Conservation (phyloP, 2,113 vertebrate species). For the Pomatorhinus ruficollis region DNA sequence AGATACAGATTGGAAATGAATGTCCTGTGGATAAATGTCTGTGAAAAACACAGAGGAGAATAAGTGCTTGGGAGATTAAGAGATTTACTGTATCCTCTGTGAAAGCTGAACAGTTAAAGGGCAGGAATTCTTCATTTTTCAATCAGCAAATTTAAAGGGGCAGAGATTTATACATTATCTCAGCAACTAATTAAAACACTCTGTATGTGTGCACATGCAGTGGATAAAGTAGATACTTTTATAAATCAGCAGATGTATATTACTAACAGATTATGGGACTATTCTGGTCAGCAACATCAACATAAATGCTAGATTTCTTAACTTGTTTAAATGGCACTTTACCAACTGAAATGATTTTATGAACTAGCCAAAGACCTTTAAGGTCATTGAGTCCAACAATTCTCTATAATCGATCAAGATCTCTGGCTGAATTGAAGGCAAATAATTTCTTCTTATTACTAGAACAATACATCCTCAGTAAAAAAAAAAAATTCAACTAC, state of each 20-base stretch:
- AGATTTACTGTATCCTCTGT: slow-evolving; percentile 55
- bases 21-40: slow-evolving; percentile 27
- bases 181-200: neutral
- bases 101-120: slow-evolving; percentile 52
- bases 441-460: neutral
- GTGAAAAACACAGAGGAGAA: slow-evolving; percentile 27
- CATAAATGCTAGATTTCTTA: neutral
- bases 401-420: neutral
- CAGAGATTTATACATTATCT: neutral
- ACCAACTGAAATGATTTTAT: too few species aligned
- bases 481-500: neutral
- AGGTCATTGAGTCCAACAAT: neutral
- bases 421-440: neutral
- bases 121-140: slow-evolving; percentile 31
- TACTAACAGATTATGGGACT: neutral
- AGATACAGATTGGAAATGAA: slow-evolving; percentile 55
- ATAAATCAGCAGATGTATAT: neutral
- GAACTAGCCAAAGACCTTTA: neutral
- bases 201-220: neutral
- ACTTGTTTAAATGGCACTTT: neutral
- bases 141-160: slow-evolving; percentile 43
- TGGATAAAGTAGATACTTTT: neutral
- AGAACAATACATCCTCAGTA: neutral
- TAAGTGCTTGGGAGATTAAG: slow-evolving; percentile 63
- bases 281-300: neutral